Conservation (phyloP, 2,797 vertebrate species). For the Enteromius unitaeniatus region DNA sequence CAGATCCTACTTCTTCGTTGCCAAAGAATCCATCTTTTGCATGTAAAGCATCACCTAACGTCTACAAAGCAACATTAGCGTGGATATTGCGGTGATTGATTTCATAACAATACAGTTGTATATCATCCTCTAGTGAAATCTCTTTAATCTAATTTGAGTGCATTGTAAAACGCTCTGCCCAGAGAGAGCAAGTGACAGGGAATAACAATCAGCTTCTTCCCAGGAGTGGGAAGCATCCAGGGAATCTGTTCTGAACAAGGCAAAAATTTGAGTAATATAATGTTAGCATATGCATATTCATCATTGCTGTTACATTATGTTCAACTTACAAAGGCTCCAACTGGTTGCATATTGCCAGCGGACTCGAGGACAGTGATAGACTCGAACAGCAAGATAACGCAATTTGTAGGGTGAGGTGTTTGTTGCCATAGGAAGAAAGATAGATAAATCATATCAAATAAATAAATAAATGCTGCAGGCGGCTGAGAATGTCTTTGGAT, state of each 20-base stretch:
- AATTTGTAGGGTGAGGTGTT: conserved; percentile 59
- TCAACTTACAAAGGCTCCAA: conserved; percentile 58
- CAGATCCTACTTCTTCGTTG: conserved; percentile 61
- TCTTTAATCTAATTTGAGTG: conserved; percentile 73
- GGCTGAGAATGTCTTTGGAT: conserved; percentile 39
- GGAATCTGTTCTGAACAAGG: conserved; percentile 51
- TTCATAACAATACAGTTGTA: conserved; percentile 75
- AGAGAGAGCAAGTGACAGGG: conserved; percentile 57
- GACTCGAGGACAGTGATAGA: conserved; percentile 68
- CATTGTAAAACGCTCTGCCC: conserved; percentile 68
- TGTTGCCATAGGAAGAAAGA: conserved; percentile 50
- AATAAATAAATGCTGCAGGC: conserved; percentile 55
- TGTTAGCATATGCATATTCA: conserved; percentile 54
- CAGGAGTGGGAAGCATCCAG: conserved; percentile 55
- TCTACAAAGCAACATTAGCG: conserved; percentile 66
- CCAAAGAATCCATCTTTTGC: conserved; percentile 65
- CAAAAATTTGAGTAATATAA: conserved; percentile 67
- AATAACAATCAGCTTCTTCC: conserved; percentile 71
- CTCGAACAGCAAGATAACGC: conserved; percentile 58
- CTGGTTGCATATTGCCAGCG: conserved; percentile 56
- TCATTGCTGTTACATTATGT: conserved; percentile 47
- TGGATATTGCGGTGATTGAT: conserved; percentile 74
- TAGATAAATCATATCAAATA: conserved; percentile 46
- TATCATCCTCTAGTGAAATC: conserved; percentile 72
- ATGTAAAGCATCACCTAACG: conserved; percentile 60